Base-by-base conservation (phyloP, 2,797 vertebrate genomes). In the Anguilla megastoma region DNA sequence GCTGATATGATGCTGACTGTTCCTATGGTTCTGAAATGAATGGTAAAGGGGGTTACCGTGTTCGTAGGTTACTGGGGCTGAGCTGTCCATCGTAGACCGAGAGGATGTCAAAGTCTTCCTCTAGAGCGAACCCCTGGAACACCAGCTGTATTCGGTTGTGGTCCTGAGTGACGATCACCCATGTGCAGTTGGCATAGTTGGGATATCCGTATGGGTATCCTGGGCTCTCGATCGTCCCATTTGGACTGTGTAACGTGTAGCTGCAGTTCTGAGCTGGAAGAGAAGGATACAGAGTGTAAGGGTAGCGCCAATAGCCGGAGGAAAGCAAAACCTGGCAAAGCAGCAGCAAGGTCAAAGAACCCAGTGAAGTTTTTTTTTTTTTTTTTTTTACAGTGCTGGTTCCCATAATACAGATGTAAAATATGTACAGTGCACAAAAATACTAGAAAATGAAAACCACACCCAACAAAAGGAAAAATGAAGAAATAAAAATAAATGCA, bases 181-280 rank as follows among this genome's bases (percentile, higher is more conserved):
- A 99, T 0, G 98, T 99, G 93, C 99, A 99, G 96, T 99, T 99
- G 96, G 98, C 99, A 30, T 99, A 99, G 95, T 99, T 99, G 87
- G 99, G 99, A 92, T 99, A 99, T 91, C 98, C 99, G 0, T 99
- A 99, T 0, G 99, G 98, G 90, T 98, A 99, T 90, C 99, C 99
- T 0, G 98, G 98, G 93, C 99, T 99, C 95, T 99, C 98, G 90
- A 99, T 97, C 0, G 98, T 99, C 93, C 98, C 98, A 54, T 99
- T 99, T 88, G 97, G 97, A 92, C 95, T 98, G 89, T 97, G 97
- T 93, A 99, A 94, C 86, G 95, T 94, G 95, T 98, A 97, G 54
- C 97, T 99, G 97, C 98, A 99, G 96, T 99, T 99, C 95, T 99
- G 98, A 95, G 97, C 98, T 99, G 90, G 30, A 84, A 83, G 89